These are phyloP conservation scores for Pogonomyrmex barbatus DNA, from an alignment of 1,140 invertebrate species.

Conservation along the genomic window DNA sequence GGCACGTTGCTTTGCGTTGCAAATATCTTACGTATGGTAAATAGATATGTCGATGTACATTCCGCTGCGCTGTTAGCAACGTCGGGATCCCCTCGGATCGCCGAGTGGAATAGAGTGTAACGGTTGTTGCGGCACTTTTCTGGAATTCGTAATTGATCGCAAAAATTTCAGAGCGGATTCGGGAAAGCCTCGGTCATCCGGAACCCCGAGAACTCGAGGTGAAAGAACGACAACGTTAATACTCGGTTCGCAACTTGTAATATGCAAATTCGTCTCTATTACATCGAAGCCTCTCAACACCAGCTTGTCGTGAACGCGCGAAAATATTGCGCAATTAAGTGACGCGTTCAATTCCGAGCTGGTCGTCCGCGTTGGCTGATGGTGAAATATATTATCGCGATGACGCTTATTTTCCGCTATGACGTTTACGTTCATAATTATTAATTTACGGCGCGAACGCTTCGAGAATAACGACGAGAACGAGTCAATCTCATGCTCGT, in stretches of 20 bases:
- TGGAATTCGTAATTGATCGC: constrained; percentile 31
- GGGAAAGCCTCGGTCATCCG: neutral
- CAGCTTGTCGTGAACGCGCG: constrained; percentile 30
- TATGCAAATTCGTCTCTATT: constrained; percentile 40
- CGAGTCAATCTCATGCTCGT: constrained; percentile 30
- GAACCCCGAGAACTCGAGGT: neutral
- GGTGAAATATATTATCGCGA: constrained; percentile 50
- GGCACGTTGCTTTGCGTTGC: constrained; percentile 33
- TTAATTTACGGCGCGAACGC: constrained; percentile 51
- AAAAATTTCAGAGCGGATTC: constrained; percentile 8
- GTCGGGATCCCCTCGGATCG: constrained; percentile 13
- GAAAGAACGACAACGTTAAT: constrained; percentile 25
- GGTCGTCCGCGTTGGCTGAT: constrained; percentile 12
- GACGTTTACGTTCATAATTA: constrained; percentile 63
- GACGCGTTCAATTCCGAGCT: constrained; percentile 12
- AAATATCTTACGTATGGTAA: constrained; percentile 44
- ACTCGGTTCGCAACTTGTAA: neutral
- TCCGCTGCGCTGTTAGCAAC: neutral
- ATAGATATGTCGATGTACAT: constrained; percentile 53
- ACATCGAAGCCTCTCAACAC: neutral
- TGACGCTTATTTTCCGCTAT: constrained; percentile 20
- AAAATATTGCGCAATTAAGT: constrained; percentile 45
- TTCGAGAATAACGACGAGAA: constrained; percentile 10
- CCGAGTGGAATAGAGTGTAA: constrained; percentile 39
- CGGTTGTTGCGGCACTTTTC: constrained; percentile 28